Base-by-base conservation (phyloP, 1,140 invertebrate species). In the Diorhabda sublineata region DNA sequence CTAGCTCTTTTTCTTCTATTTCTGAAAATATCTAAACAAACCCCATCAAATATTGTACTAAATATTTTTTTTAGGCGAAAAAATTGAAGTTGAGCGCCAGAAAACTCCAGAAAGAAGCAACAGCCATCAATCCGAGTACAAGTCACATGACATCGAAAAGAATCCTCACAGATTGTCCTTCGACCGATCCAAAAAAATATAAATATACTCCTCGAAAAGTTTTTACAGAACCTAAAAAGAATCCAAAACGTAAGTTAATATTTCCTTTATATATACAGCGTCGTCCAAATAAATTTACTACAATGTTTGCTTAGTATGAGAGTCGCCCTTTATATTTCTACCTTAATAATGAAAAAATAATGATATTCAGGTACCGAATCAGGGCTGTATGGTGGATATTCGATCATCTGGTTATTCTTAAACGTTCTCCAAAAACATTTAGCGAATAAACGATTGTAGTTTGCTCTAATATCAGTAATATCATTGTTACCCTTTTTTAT, bases 41-140 rank as follows among this genome's bases (percentile, higher is more conserved):
- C 3, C 4, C 4, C 59, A 66, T 4, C 9, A 9, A 43, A 2
- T 67, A 44, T 8, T 47, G 11, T 42, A 3, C 2, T 45, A n/a
- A 56, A 70, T 61, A 65, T 66, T 42, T 65, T 44, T 70, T 70
- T 60, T 47, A 74, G 69, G 41, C 66, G 6, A 66, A 47, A 7
- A 73, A 73, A 58, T 26, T 69, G 63, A 75, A 75, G 64, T 52
- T 75, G 45, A 76, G 74, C 61, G 72, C 74, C 8, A 66, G 71
- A 42, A 76, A 76, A 61, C 47, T 67, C 58, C 69, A 75, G 65
- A 11, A 70, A 56, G 72, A 74, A 11, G 58, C 68, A 8, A 73
- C 63, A 2, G 11, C 41, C 26, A 26, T 41, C 58, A 63, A 56
- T 42, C 47, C 47, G 47, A 52, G 2, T 52, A 52, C 47, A 3